These are phyloP conservation scores for Eueremaeus valkanovi DNA, from an alignment of 2,888 invertebrate species.

Conservation along the genomic window DNA sequence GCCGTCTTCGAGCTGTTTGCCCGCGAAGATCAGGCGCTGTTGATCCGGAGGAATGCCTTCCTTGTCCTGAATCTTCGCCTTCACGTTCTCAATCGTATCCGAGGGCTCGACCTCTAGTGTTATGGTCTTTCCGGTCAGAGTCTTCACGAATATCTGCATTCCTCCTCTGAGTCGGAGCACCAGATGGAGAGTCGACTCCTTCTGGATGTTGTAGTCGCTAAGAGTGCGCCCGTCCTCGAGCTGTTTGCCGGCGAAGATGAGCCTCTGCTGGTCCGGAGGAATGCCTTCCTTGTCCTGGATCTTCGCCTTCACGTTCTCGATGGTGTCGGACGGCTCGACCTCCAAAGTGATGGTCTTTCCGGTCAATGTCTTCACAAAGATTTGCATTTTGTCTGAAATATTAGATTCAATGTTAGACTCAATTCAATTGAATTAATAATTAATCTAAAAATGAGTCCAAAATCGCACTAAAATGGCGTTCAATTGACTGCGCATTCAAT, in stretches of 20 bases:
- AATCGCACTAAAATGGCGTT: not conserved
- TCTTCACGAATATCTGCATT: constrained; percentile 97
- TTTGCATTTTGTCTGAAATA: constrained; percentile 69
- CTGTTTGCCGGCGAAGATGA: constrained; percentile 64
- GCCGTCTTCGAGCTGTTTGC: constrained; percentile 63
- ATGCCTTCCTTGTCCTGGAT: constrained; percentile 89
- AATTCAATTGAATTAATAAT: not conserved
- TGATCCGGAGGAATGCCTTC: constrained; percentile 88
- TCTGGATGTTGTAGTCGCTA: constrained; percentile 63
- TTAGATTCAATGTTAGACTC: not conserved
- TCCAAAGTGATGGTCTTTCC: constrained; percentile 89
- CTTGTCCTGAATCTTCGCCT: constrained; percentile 86
- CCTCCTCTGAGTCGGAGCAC: constrained; percentile 51
- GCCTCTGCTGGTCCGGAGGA: constrained; percentile 82
- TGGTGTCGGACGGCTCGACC: constrained; percentile 86
- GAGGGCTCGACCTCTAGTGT: constrained; percentile 84
- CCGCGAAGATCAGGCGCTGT: constrained; percentile 68
- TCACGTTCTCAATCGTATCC: no score
- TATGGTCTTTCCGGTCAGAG: constrained; percentile 87
- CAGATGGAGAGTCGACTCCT: constrained; percentile 53
- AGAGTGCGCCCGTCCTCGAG: constrained; percentile 62
- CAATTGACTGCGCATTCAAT: not conserved
- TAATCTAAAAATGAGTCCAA: not conserved
- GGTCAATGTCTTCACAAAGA: constrained; percentile 91
- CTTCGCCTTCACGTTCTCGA: constrained; percentile 88